Evolutionary conservation across 2,797 vertebrate species (phyloP).

Genomic region (Sebastes taczanowskii): DNA sequence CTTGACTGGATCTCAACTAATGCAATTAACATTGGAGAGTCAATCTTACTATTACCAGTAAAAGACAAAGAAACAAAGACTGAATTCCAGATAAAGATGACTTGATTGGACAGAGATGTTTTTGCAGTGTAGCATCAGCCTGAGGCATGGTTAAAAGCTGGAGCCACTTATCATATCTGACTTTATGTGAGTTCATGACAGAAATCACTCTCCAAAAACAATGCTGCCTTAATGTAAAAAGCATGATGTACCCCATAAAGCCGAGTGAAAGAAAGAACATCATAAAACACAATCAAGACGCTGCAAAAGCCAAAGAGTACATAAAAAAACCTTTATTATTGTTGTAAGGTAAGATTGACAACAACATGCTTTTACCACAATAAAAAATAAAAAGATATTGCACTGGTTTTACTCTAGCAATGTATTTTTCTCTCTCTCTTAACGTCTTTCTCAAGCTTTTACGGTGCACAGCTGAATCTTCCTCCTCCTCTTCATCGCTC

Average conservation of each 20-base stretch:
- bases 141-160: neutral
- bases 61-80: neutral
- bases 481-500: conserved; percentile 26
- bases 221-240: conserved; percentile 27
- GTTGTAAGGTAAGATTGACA: conserved; percentile 85
- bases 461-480: conserved; percentile 25
- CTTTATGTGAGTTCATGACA: neutral
- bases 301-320: conserved; percentile 13
- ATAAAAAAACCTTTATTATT: conserved; percentile 85
- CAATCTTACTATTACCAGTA: neutral
- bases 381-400: conserved; percentile 90
- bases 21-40: neutral
- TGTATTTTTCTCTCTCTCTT: conserved; percentile 33
- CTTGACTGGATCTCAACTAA: neutral
- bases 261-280: neutral
- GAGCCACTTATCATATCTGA: neutral
- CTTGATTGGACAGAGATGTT: neutral
- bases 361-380: conserved; percentile 91
- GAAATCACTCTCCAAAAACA: neutral
- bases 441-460: conserved; percentile 38
- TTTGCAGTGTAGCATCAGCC: conserved; percentile 2
- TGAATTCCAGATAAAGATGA: neutral
- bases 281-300: conserved; percentile 24
- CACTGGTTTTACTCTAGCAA: conserved; percentile 82
- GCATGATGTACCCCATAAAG: neutral